Percentiles rank a stretch among this genome's conserved stretches.
phyloP scores from a whole-genome alignment of 2,888 invertebrate species.

The Pachycephus smyrnensis region DNA sequence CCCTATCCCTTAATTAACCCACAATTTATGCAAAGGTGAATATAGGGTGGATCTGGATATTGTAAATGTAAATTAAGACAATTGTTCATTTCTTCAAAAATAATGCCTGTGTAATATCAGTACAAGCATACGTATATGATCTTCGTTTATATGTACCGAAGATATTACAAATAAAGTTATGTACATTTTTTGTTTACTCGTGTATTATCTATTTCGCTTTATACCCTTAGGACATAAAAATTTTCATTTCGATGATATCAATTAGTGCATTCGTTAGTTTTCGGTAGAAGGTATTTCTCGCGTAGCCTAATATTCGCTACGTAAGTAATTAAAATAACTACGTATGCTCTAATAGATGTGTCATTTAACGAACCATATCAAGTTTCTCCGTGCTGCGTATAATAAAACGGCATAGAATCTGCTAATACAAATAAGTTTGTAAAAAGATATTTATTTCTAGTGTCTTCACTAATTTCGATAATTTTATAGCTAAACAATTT shows the following conservation, averaged over 20 bases:
- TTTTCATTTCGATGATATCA: neutral
- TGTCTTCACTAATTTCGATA: constrained; percentile 1
- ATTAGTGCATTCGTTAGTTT: neutral
- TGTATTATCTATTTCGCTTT: neutral
- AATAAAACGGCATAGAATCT: neutral
- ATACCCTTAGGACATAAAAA: neutral
- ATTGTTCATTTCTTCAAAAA: neutral
- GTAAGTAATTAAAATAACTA: neutral
- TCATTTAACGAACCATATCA: neutral
- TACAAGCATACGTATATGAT: neutral
- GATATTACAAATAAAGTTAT: neutral
- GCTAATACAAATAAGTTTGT: neutral
- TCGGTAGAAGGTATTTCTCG: neutral
- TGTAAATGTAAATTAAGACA: neutral
- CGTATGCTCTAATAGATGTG: neutral
- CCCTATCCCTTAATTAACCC: neutral
- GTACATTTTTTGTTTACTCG: neutral
- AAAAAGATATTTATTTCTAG: neutral
- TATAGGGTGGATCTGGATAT: neutral
- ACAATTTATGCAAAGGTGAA: neutral
- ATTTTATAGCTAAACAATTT: neutral
- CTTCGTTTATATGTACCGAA: neutral
- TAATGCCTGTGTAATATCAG: neutral
- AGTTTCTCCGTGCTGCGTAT: neutral
- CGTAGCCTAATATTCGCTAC: neutral